Evolutionary conservation across 2,888 invertebrate genomes (phyloP).

Genomic region (Dysmachus trigonus): DNA sequence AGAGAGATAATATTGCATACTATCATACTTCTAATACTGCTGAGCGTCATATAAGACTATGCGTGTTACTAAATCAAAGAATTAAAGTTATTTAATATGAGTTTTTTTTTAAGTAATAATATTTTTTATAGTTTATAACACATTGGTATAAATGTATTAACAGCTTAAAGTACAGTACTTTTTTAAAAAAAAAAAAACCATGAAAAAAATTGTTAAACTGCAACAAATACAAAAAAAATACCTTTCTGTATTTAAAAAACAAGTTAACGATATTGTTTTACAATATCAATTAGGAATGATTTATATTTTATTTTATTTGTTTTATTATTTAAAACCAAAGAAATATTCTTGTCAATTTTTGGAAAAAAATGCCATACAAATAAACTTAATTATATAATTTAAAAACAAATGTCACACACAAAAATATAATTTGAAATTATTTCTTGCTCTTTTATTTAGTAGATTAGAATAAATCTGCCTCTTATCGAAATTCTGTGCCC

Average conservation of each 20-base stretch:
- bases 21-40: not conserved
- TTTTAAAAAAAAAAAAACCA: not conserved
- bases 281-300: not conserved
- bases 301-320: not conserved
- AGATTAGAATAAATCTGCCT: not conserved
- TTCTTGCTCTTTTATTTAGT: constrained; percentile 10
- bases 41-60: not conserved
- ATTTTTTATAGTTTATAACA: not conserved
- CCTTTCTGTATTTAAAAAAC: not conserved
- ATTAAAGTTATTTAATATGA: not conserved
- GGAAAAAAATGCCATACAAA: not conserved
- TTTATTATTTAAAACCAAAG: not conserved
- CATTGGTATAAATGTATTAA: not conserved
- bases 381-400: constrained; percentile 35
- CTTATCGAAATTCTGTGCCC: not conserved
- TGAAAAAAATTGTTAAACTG: not conserved
- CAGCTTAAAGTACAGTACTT: not conserved
- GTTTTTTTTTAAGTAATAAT: not conserved
- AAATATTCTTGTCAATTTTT: not conserved
- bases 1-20: not conserved
- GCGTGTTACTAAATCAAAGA: not conserved
- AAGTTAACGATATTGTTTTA: not conserved
- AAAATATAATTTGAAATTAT: not conserved
- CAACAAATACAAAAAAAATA: not conserved
- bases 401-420: not conserved